Base-by-base conservation (phyloP, 2,113 vertebrate genomes). In the Bostrychus sinensis region DNA sequence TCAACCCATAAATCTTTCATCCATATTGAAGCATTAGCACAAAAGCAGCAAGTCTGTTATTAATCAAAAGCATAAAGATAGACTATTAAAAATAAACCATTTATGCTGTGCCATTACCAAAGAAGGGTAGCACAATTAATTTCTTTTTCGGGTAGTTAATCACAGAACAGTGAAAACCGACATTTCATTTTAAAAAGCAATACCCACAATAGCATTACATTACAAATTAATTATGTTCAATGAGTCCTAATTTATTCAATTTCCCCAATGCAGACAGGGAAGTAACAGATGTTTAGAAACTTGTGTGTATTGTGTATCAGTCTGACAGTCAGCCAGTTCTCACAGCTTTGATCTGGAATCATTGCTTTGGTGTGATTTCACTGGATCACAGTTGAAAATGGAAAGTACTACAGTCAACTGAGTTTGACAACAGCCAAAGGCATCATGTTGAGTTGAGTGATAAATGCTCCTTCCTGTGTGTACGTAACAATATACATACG, bases 291-390 rank as follows among this genome's bases (percentile, higher is more conserved):
- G 72, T 66, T 50, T 13, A 57, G 46, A 41, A 50, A 26, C 34
- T 5, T 20, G 22, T 55, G 62, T 66, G 65, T n/a, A 63, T 45
- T 51, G 58, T 32, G 45, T 42, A 62, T 70, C 43, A 2, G 28
- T 50, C 26, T 32, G 20, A 28, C 13, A 43, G 23, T 13, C 16
- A 1, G 54, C 68, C 63, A 75, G 50, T 68, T 20, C 34, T 23
- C 22, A 46, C 32, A 34, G 28, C 50, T 72, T 57, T 75, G 70
- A 75, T 61, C 45, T 60, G 51, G 50, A 75, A 37, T 75, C 67
- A 54, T 34, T 39, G 72, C 69, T 80, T 75, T 68, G 55, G 63
- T 77, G 51, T 72, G 51, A 66, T 62, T 70, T 50, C 51, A 54
- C 38, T 66, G 74, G 59, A 77, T 65, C 32, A 13, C n/a, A 51